Evolutionary conservation across 2,888 invertebrate species (phyloP).

Genomic region (Drosophila flavopinicola): DNA sequence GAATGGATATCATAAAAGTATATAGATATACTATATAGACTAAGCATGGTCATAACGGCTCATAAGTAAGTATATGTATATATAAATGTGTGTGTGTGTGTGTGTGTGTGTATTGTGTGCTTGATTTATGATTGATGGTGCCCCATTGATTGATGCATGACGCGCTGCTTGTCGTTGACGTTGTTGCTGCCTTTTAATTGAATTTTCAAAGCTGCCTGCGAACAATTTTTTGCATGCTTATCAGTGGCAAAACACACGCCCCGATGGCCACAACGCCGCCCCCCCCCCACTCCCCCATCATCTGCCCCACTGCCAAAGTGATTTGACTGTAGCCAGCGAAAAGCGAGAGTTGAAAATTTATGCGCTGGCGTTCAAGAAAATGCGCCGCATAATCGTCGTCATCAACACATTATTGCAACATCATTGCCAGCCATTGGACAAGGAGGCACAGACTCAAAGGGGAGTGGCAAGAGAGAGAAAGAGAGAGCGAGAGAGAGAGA

Average conservation of each 20-base stretch:
- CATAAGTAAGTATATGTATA: constrained; percentile 5
- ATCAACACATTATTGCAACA: constrained; percentile 75
- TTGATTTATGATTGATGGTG: constrained; percentile 73
- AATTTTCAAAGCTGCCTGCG: constrained; percentile 63
- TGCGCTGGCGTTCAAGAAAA: constrained; percentile 51
- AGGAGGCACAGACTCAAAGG: too few relatives aligned
- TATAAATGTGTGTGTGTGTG: background rate
- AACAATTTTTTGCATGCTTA: constrained; percentile 69
- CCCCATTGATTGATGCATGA: constrained; percentile 77
- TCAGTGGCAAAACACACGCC: constrained; percentile 54
- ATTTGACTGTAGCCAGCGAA: background rate
- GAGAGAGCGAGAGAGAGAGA: too few relatives aligned
- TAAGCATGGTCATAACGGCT: constrained; percentile 1
- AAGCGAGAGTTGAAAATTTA: constrained; percentile 57
- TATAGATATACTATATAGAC: constrained; percentile 1
- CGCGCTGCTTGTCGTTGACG: constrained; percentile 57
- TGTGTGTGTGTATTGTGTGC: constrained; percentile 34
- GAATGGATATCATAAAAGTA: constrained; percentile 44
- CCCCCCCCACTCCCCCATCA: too few relatives aligned
- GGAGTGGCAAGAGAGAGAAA: too few relatives aligned
- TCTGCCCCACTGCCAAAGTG: background rate
- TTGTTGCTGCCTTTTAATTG: constrained; percentile 73
- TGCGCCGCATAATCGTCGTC: constrained; percentile 71
- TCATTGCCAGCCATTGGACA: constrained; percentile 55
- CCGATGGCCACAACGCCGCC: constrained; percentile 3